These are phyloP conservation scores for Bombus terrestris DNA, from an alignment of 1,140 invertebrate species.

Conservation along the genomic window DNA sequence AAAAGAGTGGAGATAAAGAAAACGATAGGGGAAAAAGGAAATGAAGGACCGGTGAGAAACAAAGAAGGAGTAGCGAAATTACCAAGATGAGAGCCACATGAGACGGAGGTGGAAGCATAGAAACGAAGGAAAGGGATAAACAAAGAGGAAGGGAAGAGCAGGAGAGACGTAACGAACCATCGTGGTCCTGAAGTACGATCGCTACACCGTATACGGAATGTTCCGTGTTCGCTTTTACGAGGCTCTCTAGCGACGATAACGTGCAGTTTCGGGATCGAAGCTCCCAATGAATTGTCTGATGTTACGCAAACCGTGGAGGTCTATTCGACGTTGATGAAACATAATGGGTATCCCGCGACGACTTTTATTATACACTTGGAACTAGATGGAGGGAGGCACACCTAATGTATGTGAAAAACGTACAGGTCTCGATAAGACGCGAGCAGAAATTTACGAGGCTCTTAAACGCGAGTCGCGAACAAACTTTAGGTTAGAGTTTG, in stretches of 20 bases:
- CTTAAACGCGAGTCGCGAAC: neutral
- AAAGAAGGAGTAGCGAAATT: neutral
- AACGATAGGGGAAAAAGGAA: neutral
- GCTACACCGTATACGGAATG: neutral
- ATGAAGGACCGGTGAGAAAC: neutral
- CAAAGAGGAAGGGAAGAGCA: neutral
- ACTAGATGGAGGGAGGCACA: too few species aligned
- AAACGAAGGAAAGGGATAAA: neutral
- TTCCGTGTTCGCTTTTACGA: too few species aligned
- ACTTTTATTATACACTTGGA: conserved; percentile 14
- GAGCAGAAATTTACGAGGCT: conserved; percentile 2
- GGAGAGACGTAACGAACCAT: neutral
- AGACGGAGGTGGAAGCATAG: neutral
- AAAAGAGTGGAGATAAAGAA: neutral
- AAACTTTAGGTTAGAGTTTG: neutral
- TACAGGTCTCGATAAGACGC: neutral
- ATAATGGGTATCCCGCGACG: conserved; percentile 1
- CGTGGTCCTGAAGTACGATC: neutral
- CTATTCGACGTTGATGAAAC: conserved; percentile 17
- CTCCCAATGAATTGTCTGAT: neutral
- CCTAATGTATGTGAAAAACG: conserved; percentile 10
- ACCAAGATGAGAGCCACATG: neutral
- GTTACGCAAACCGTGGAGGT: neutral
- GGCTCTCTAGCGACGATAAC: neutral
- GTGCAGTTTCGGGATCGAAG: neutral